Base-by-base conservation (phyloP, 1,140 invertebrate species). In the Adoxophyes honmai region DNA sequence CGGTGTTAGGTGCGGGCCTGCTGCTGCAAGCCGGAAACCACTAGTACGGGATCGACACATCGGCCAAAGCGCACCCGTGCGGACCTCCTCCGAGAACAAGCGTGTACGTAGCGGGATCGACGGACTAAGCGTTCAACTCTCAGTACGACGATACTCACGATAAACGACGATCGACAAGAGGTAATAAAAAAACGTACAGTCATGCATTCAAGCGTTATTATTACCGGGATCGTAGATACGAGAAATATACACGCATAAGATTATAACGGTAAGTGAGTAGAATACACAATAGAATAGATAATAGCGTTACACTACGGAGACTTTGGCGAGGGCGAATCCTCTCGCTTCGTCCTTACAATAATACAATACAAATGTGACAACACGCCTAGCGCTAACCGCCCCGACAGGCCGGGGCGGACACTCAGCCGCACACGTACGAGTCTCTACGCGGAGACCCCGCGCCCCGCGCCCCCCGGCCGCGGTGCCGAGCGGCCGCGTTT, bases 191-290 rank as follows among this genome's bases (percentile, higher is more conserved):
- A 94, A 94, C 93, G 94, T 94, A 94, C 93, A 94, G 91, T 94
- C 93, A 94, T 94, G 93, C 93, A 94, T 93, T 92, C 93, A 93
- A 94, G 93, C 93, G 94, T 94, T 94, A 94, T 94, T 94, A 94
- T 94, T 94, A 94, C 93, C 93, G 93, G 93, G 92, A 92, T 90
- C 90, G 86, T 88, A 89, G 89, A 85, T 90, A 91, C 79, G 86
- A 88, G 86, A 86, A 88, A 88, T 91, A 90, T 90, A 91, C 89
- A 91, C 90, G 89, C 90, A 90, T 88, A 90, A 80, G 86, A 87
- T 83, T 79, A 86, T 78, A 86, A 86, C 82, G 81, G 71, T 81
- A 79, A 84, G 81, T 87, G 75, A 82, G 74, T 82, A 83, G 74
- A 51, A 84, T 83, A 88, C 74, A 88, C 77, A 85, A 82, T 86